Evolutionary conservation across 1,140 invertebrate genomes (phyloP), one percentile per base, ranked within the genome.

Genomic region (Paracyclopina nana): DNA sequence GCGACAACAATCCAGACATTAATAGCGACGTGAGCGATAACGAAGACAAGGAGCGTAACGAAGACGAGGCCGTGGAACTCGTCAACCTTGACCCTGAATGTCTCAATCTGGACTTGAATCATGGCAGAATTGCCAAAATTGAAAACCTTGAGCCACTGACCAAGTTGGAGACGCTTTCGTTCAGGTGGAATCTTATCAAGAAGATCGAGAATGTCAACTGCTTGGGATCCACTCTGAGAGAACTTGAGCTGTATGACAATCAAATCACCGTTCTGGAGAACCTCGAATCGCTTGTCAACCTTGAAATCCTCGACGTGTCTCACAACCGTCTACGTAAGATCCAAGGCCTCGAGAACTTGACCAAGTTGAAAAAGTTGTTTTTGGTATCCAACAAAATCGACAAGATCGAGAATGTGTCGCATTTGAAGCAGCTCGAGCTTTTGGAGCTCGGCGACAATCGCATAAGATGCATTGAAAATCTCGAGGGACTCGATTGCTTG

Each of bases 171-270:
- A 77, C 73, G 57, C 64, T 91, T 27, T 88, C 78, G 61, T 70
- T 95, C 20, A 74, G 88, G 40, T 92, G 91, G 80, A 97, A 97
- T 68, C 68, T 91, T 0, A 86, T 96, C 9, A 92, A 82, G 57
- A 86, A 83, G 60, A 94, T 97, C 60, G 84, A 91, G 63, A 87
- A 88, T 64, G 61, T 92, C 18, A 62, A 75, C 51, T 77, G 69
- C 1, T 63, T 90, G 6, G 72, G 67, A 2, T 27, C n/a, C 22
- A 83, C 75, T 16, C 66, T 95, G 0, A 70, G 72, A 41, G 87
- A 95, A 61, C 63, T 98, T 46, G 92, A 97, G 59, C 68, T 98
- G 1, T 92, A 96, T 64, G 94, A 97, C 65, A 99, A 96, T 68
- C 87, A 91, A 68, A 85, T 95, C 41, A 77, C 75, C 1, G 69